Evolutionary conservation across 1,140 invertebrate genomes (phyloP), one percentile per base, ranked within the genome.

Genomic region (Drosophila grimshawi): DNA sequence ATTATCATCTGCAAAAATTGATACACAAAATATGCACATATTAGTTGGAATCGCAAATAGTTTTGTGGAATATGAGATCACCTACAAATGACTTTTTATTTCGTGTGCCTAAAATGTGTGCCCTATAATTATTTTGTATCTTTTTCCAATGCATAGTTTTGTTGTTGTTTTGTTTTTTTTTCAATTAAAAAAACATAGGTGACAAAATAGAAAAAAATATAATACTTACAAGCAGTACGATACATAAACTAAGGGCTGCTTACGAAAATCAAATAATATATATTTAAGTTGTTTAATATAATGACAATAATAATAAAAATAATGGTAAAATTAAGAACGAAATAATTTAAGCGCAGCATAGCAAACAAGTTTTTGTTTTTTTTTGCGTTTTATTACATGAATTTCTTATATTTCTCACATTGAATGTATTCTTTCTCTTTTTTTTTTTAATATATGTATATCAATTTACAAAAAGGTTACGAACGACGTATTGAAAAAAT

Each of bases 381-480:
- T 85, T 88, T 88, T 88, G 80, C 83, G 83, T 88, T 86, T 86
- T 86, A 86, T 86, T 86, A 86, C 83, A 86, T 74, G 51, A 75
- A 82, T 70, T 81, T 81, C 86, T 57, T 81, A 78, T 86, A 86
- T 83, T 88, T 86, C 75, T 86, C 85, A 86, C 83, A 86, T 83
- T 88, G 76, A 86, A 80, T 74, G 57, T 46, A 71, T 77, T 81
- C 45, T 69, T 63, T 5, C 30, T 45, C 78, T 79, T 76, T 75
- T 76, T 73, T 45, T 73, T 1, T 41, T 37, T 30, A 49, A 30
- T 49, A 32, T 33, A 52, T 49, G 45, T 62, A 62, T 48, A 63
- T 81, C 53, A 88, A 82, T 88, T 88, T 88, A 86, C 83, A 86
- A 82, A 88, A 78, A 60, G 73, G 64, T 86, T 86, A 82, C 79